phyloP scores from a whole-genome alignment of 1,140 invertebrate genomes.

The Pseudoatta argentina region DNA sequence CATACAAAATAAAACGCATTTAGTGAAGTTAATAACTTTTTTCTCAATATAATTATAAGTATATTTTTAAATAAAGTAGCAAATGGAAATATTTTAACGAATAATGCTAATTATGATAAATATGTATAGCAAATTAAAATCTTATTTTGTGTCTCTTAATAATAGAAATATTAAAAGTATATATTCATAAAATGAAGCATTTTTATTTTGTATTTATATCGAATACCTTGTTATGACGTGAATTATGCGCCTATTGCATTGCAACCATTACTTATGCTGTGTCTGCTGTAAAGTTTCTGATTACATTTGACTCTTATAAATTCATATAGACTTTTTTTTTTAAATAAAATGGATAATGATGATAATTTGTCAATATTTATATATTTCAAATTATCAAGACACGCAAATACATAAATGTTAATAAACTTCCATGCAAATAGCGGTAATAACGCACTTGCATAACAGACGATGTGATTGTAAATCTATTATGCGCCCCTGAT shows the following conservation, averaged over 20 bases:
- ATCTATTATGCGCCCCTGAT: neutral
- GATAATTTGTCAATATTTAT: neutral
- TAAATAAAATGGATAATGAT: neutral
- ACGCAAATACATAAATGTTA: neutral
- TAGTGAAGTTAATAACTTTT: too few species aligned
- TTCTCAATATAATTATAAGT: neutral
- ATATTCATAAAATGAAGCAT: neutral
- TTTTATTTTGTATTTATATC: neutral
- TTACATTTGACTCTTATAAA: neutral
- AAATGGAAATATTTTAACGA: neutral
- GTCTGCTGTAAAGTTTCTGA: neutral
- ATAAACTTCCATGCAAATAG: neutral
- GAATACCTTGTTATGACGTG: neutral
- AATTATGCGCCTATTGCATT: neutral
- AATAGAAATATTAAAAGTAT: neutral
- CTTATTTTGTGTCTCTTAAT: neutral
- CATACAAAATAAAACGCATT: too few species aligned
- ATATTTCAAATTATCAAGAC: neutral
- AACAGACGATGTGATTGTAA: neutral
- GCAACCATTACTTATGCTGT: slow-evolving; percentile 34
- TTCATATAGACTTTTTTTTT: neutral
- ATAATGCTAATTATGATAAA: neutral
- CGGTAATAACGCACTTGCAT: neutral
- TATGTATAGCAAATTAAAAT: neutral
- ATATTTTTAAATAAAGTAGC: neutral